A percentile compares a stretch with the other conserved stretches of the same genome.
These are phyloP conservation scores for Apantesis nais DNA, from an alignment of 2,888 invertebrate species.

Conservation along the genomic window DNA sequence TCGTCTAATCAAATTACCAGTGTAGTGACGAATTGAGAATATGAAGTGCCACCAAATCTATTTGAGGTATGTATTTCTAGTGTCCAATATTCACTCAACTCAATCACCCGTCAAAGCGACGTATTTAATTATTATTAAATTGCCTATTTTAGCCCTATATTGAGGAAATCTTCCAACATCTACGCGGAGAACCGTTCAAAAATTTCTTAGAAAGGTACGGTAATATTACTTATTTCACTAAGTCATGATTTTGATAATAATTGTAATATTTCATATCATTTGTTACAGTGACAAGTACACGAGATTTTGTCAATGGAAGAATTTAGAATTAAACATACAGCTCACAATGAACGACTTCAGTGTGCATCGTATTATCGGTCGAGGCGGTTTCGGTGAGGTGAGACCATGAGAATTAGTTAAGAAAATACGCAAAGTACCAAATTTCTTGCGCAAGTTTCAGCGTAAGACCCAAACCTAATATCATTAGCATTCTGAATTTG, in stretches of 20 bases:
- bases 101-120: not conserved
- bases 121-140: constrained; percentile 6
- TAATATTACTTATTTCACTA: not conserved
- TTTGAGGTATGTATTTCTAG: constrained; percentile 93
- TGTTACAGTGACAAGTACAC: constrained; percentile 98
- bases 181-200: constrained; percentile 98
- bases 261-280: constrained; percentile 47
- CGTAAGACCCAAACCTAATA: constrained; percentile 45
- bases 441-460: constrained; percentile 40
- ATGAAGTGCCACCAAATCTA: constrained; percentile 97
- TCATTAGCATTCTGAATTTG: constrained; percentile 52
- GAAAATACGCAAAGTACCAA: constrained; percentile 35
- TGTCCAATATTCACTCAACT: constrained; percentile 1
- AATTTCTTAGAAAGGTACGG: constrained; percentile 98
- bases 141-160: constrained; percentile 95
- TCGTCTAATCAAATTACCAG: too few relatives aligned
- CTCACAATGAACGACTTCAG: constrained; percentile 99
- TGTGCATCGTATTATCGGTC: constrained; percentile 99
- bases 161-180: constrained; percentile 99
- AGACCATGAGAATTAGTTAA: constrained; percentile 44
- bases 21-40: too few relatives aligned
- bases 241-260: not conserved
- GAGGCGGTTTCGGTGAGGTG: constrained; percentile 98
- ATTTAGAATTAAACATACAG: constrained; percentile 99
- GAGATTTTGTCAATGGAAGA: constrained; percentile 99